Percentiles rank a stretch among this genome's conserved stretches.
phyloP scores from a whole-genome alignment of 2,888 invertebrate species.

The Rugalucina vietnamica region DNA sequence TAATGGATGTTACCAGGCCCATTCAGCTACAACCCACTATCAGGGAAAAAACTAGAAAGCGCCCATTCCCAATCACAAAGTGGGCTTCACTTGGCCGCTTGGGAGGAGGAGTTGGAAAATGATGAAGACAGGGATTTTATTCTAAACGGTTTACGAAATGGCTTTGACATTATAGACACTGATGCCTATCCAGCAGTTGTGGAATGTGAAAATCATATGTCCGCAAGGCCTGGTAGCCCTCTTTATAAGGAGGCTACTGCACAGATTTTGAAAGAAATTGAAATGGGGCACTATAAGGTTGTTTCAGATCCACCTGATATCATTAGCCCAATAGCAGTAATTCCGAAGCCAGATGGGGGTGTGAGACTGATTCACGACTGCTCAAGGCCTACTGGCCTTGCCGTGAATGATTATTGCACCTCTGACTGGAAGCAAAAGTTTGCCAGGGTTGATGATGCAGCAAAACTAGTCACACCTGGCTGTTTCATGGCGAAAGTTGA shows the following conservation, averaged over 20 bases:
- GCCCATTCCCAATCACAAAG: not conserved
- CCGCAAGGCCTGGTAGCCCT: not conserved
- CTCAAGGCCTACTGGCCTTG: not conserved
- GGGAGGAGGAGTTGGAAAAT: not conserved
- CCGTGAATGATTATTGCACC: conserved; percentile 28
- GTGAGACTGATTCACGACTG: conserved; percentile 34
- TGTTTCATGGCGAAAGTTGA: conserved; percentile 43
- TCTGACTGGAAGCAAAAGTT: conserved; percentile 9
- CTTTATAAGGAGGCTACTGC: conserved; percentile 7
- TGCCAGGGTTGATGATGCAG: conserved; percentile 31
- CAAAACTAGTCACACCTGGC: conserved; percentile 7
- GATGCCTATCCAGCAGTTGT: not conserved
- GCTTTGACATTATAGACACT: conserved; percentile 11
- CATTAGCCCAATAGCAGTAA: conserved; percentile 26
- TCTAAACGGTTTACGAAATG: conserved; percentile 12
- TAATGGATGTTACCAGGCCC: not conserved
- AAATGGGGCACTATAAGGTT: conserved; percentile 23
- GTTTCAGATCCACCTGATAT: not conserved
- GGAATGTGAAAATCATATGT: not conserved
- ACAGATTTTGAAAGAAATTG: conserved; percentile 25
- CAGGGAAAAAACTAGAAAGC: not conserved
- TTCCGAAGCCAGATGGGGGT: conserved; percentile 34
- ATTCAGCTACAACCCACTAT: not conserved
- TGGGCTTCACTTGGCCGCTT: not conserved
- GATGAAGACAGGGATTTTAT: conserved; percentile 17